These are phyloP conservation scores for Muscicapa striata DNA, from an alignment of 2,797 vertebrate genomes.

Conservation along the genomic window DNA sequence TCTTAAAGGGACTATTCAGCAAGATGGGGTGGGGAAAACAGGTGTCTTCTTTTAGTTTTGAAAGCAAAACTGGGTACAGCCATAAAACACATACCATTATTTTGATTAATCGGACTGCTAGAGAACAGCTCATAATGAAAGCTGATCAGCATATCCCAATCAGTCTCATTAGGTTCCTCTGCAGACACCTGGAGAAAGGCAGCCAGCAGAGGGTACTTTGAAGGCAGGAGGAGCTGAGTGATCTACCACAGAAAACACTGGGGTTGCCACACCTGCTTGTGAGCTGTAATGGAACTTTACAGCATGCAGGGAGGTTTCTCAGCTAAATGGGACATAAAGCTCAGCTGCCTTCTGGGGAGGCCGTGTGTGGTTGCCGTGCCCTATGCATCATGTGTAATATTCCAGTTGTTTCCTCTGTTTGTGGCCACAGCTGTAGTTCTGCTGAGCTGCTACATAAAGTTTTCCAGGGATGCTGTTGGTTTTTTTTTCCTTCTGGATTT, in stretches of 20 bases:
- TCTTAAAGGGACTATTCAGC: slow-evolving; percentile 29
- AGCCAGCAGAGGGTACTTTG: slow-evolving; percentile 12
- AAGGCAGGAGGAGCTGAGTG: background rate
- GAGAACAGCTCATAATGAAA: slow-evolving; percentile 5
- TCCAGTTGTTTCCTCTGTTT: slow-evolving; percentile 56
- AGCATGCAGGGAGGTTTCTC: background rate
- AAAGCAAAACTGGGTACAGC: slow-evolving; percentile 11
- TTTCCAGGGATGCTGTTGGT: background rate
- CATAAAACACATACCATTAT: background rate
- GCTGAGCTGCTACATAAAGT: slow-evolving; percentile 35
- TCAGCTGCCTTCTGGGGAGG: slow-evolving; percentile 52
- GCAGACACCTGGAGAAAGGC: slow-evolving; percentile 39
- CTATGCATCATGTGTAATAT: background rate
- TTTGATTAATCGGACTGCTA: slow-evolving; percentile 29
- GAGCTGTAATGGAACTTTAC: background rate
- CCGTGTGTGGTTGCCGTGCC: background rate
- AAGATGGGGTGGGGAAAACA: slow-evolving; percentile 14
- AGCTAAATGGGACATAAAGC: slow-evolving; percentile 55
- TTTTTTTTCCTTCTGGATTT: slow-evolving; percentile 36
- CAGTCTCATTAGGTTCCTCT: background rate
- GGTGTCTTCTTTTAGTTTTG: slow-evolving; percentile 43
- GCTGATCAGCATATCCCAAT: slow-evolving; percentile 2
- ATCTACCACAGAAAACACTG: background rate
- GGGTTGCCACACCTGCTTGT: slow-evolving; percentile 6
- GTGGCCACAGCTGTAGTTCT: slow-evolving; percentile 48